These are phyloP conservation scores for Urosaurus nigricauda DNA, from an alignment of 2,797 vertebrate genomes.

Conservation along the genomic window DNA sequence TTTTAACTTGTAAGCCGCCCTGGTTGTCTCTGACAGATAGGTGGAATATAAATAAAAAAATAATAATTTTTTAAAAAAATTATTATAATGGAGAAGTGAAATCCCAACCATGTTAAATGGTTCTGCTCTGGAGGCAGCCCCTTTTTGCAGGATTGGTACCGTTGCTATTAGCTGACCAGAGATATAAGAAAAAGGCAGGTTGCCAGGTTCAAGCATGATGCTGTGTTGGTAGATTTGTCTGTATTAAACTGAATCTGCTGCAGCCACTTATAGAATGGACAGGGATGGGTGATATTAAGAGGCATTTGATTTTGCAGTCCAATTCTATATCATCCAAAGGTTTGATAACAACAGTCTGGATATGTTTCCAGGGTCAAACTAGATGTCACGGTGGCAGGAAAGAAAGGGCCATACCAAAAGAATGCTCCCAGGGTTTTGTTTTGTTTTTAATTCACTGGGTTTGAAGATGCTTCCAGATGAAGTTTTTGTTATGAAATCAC, in stretches of 20 bases:
- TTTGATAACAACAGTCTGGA: background rate
- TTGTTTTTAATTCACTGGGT: background rate
- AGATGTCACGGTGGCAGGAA: background rate
- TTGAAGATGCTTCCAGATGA: background rate
- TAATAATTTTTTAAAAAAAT: too few relatives aligned
- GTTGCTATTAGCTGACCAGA: too few relatives aligned
- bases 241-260: background rate
- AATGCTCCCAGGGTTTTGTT: background rate
- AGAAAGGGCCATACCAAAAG: background rate
- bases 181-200: background rate
- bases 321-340: background rate
- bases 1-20: too few relatives aligned
- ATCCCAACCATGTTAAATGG: background rate
- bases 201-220: background rate
- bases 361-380: too few relatives aligned
- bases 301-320: background rate
- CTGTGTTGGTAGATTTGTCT: background rate
- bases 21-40: too few relatives aligned
- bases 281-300: too few relatives aligned
- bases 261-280: background rate
- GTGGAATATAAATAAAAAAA: too few relatives aligned
- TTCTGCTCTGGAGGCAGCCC: background rate
- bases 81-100: background rate
- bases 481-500: background rate
- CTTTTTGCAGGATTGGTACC: background rate